Evolutionary conservation across 2,113 vertebrate species (phyloP), one percentile per base, ranked within the genome.

Genomic region (Scortum barcoo): DNA sequence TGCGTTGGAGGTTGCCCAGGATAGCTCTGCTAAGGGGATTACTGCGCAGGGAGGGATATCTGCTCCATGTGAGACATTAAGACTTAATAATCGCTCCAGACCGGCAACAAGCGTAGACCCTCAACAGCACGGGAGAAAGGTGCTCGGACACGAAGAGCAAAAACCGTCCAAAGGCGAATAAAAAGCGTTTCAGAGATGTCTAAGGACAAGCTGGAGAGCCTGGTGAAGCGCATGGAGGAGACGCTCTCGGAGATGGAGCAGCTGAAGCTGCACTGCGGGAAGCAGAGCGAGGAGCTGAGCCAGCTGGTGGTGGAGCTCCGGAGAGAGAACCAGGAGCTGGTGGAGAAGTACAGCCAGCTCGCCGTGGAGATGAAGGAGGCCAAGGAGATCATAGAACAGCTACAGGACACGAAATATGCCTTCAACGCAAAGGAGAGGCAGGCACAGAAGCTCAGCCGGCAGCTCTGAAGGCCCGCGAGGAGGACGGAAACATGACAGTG

Each of bases 171-270:
- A 42, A 80, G 62, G 36, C 5, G 40, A 57, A 57, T 16, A 60
- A 38, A 19, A 66, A 42, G n/a, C 44, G 3, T 19, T 4, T 19
- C 38, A 22, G 69, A 81, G 66, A 97, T 97, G 96, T 97, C 96
- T 5, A 96, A 92, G 82, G 96, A 97, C 66, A 96, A 97, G 79
- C 92, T 97, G 87, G 97, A 97, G 85, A 94, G 94, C 1, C 90
- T 97, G 88, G 96, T 97, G 88, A 96, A 95, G 91, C 96, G 95
- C 88, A 97, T 97, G 96, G 97, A 97, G 93, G 95, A 96, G 81
- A 97, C 96, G 73, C 95, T 97, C 19, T 92, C 93, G 0, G 97
- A 97, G 90, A 96, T 97, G 85, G 97, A 97, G 93, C 96, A 97
- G 87, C 93, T 98, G 84, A 97, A 97, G 92, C 85, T 93, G 54